phyloP scores from a whole-genome alignment of 2,797 vertebrate genomes.

The Chelon labrosus region DNA sequence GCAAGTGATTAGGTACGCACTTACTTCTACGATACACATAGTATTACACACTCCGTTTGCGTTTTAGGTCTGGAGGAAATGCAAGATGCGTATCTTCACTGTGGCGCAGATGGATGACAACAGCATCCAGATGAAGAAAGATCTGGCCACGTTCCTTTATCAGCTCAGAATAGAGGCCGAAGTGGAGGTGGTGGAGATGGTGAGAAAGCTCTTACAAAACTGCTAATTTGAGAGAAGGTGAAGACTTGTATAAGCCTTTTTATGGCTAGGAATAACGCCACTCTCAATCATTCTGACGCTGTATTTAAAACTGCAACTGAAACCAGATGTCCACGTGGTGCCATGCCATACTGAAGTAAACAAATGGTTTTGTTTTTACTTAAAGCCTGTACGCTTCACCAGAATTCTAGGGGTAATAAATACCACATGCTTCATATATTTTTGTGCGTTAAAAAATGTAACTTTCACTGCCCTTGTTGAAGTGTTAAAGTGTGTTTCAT shows the following conservation, averaged over 20 bases:
- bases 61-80: constrained; percentile 96
- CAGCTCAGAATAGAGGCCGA: constrained; percentile 97
- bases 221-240: neutral
- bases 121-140: constrained; percentile 99
- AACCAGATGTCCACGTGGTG: constrained; percentile 1
- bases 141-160: constrained; percentile 95
- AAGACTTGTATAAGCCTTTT: neutral
- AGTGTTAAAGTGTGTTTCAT: neutral
- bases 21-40: neutral
- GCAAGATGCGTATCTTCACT: constrained; percentile 98
- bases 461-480: too few species aligned
- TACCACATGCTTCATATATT: neutral
- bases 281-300: neutral
- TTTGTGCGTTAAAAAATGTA: too few species aligned
- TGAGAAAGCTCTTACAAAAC: constrained; percentile 66
- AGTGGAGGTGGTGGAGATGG: constrained; percentile 99
- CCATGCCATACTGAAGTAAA: neutral
- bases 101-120: constrained; percentile 99
- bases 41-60: neutral
- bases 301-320: neutral
- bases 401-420: neutral
- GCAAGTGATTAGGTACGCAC: neutral
- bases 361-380: neutral
- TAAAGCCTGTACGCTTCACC: neutral
- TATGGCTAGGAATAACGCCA: neutral